Conservation (phyloP, 2,797 vertebrate genomes). For the Zenarchopterus dispar region DNA sequence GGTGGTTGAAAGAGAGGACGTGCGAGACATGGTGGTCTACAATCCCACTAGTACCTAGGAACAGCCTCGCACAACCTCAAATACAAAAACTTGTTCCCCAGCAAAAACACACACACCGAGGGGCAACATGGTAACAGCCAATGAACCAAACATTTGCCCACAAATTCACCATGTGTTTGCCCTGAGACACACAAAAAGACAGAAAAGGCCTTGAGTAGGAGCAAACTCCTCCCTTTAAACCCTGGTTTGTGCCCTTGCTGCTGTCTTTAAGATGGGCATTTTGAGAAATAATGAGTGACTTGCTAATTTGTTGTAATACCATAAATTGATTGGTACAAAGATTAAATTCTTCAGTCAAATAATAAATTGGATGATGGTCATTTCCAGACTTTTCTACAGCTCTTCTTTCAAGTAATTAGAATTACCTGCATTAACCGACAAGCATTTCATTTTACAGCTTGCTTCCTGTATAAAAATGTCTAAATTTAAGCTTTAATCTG, state of each 20-base stretch:
- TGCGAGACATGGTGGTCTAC: slow-evolving; percentile 43
- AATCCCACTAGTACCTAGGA: slow-evolving; percentile 52
- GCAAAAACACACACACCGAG: slow-evolving; percentile 14
- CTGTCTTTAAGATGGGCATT: slow-evolving; percentile 42
- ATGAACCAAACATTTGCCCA: slow-evolving; percentile 47
- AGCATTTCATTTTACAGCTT: neutral
- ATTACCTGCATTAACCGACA: neutral
- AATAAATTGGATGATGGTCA: neutral
- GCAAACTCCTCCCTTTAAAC: slow-evolving; percentile 46
- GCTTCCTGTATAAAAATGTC: neutral
- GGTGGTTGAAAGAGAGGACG: slow-evolving; percentile 58
- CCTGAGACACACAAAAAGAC: slow-evolving; percentile 36
- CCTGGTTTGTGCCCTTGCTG: slow-evolving; percentile 32
- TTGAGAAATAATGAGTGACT: slow-evolving; percentile 20
- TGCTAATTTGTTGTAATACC: slow-evolving; percentile 15
- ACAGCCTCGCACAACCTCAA: slow-evolving; percentile 64
- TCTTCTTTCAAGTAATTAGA: neutral
- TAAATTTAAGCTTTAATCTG: too few species aligned
- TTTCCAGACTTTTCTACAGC: neutral
- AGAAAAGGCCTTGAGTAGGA: slow-evolving; percentile 56
- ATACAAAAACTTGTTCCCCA: slow-evolving; percentile 57
- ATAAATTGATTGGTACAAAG: slow-evolving; percentile 2
- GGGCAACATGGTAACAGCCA: slow-evolving; percentile 50
- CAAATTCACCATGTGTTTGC: slow-evolving; percentile 37
- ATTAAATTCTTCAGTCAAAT: slow-evolving; percentile 5